These are phyloP conservation scores for Camponotus vicinus DNA, from an alignment of 1,140 invertebrate species.

Conservation along the genomic window DNA sequence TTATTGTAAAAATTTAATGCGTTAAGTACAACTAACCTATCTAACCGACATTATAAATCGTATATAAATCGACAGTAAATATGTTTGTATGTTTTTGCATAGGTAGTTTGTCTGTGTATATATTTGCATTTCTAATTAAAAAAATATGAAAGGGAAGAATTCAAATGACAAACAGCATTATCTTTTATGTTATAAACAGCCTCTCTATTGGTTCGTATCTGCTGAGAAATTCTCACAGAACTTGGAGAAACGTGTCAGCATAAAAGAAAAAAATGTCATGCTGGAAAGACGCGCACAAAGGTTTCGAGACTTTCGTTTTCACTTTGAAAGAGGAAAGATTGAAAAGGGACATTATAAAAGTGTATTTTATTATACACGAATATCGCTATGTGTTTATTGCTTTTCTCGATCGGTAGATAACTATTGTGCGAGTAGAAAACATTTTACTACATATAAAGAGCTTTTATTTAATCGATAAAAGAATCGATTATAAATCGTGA, in stretches of 20 bases:
- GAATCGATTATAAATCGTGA: constrained; percentile 34
- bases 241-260: constrained; percentile 64
- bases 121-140: background rate
- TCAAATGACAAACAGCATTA: constrained; percentile 41
- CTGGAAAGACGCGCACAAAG: constrained; percentile 54
- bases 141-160: constrained; percentile 19
- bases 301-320: constrained; percentile 73
- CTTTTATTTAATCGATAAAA: background rate
- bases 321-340: constrained; percentile 58
- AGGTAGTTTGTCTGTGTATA: background rate
- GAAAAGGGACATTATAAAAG: constrained; percentile 35
- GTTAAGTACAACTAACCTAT: no score
- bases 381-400: no score
- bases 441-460: background rate
- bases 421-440: background rate
- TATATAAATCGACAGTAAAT: background rate
- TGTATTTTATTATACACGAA: constrained; percentile 69
- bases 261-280: constrained; percentile 55
- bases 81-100: background rate
- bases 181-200: constrained; percentile 46
- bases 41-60: no score
- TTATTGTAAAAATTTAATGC: background rate
- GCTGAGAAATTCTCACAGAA: constrained; percentile 32
- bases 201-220: constrained; percentile 21
- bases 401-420: background rate